phyloP scores from a whole-genome alignment of 2,888 invertebrate species.

The Cinara cedri region DNA sequence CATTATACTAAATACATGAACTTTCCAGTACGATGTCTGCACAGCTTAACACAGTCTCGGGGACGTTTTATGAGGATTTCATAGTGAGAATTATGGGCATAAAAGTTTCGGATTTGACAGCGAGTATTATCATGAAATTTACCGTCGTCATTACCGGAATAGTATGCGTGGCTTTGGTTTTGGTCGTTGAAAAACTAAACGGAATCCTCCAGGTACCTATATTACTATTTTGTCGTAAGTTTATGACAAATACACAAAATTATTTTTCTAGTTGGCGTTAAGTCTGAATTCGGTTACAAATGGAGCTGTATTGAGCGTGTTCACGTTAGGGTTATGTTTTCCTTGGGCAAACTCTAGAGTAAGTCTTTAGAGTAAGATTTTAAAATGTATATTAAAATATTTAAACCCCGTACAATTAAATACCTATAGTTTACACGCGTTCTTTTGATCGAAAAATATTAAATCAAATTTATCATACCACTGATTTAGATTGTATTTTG shows the following conservation, averaged over 20 bases:
- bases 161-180: conserved; percentile 72
- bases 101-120: conserved; percentile 69
- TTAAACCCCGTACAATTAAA: too few species aligned
- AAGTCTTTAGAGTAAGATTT: too few species aligned
- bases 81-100: conserved; percentile 72
- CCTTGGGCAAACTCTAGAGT: conserved; percentile 59
- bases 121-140: conserved; percentile 72
- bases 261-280: conserved; percentile 63
- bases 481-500: too few species aligned
- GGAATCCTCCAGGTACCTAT: conserved; percentile 68
- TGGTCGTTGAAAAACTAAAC: conserved; percentile 75
- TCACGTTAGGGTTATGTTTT: conserved; percentile 61
- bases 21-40: conserved; percentile 75
- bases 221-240: too few species aligned
- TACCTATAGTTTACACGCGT: too few species aligned
- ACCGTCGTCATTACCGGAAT: conserved; percentile 72
- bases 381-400: too few species aligned
- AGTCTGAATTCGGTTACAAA: conserved; percentile 60
- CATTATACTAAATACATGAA: too few species aligned
- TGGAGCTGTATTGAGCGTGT: conserved; percentile 61
- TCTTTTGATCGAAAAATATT: too few species aligned
- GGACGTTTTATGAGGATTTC: conserved; percentile 79
- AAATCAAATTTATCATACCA: too few species aligned
- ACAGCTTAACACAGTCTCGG: conserved; percentile 80
- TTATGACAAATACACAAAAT: too few species aligned